Base-by-base conservation (phyloP, 2,113 vertebrate genomes). In the Antigone vipio region DNA sequence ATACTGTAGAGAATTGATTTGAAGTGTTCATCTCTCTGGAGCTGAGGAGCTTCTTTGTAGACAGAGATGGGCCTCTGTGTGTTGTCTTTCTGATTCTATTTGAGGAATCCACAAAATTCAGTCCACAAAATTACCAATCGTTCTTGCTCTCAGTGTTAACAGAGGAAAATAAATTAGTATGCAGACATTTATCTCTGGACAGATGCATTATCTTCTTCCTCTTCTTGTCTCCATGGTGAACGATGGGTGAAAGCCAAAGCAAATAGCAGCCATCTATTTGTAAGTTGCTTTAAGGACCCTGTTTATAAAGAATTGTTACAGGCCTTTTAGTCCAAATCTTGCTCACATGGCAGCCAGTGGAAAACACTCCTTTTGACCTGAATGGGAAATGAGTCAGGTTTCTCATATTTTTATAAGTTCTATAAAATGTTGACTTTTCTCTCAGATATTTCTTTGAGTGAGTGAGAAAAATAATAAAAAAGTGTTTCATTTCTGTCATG, bases 381-480 rank as follows among this genome's bases (percentile, higher is more conserved):
- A 85, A 79, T 59, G 69, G 86, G 47, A 92, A 94, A 82, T 3
- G 16, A 89, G 29, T 89, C 87, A 85, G 30, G 23, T 29, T 89
- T 59, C 76, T 79, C 42, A 14, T 79, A 21, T 62, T 88, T 95
- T 89, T 85, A 8, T 45, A 83, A 69, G 23, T 58, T 69, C 32
- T 59, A 20, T n/a, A 62, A 92, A 89, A 77, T 35, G 24, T 29
- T 89, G 60, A 19, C 32, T 83, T 95, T 91, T 49, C 44, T 72
- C 21, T 73, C 49, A 47, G 49, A 20, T 85, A 75, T 74, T 85
- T 80, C 35, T 27, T 84, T 47, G 73, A 95, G 62, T 5, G 6
- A 81, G 73, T 58, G 73, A 93, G 84, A 87, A 92, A 92, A 89
- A 95, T 42, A 87, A 79, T 73, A 91, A 87, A 67, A 9, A 85